Percentiles rank a stretch among this genome's conserved stretches.
These are phyloP conservation scores for Gadopsis bispinosus DNA, from an alignment of 2,797 vertebrate genomes.

Conservation along the genomic window DNA sequence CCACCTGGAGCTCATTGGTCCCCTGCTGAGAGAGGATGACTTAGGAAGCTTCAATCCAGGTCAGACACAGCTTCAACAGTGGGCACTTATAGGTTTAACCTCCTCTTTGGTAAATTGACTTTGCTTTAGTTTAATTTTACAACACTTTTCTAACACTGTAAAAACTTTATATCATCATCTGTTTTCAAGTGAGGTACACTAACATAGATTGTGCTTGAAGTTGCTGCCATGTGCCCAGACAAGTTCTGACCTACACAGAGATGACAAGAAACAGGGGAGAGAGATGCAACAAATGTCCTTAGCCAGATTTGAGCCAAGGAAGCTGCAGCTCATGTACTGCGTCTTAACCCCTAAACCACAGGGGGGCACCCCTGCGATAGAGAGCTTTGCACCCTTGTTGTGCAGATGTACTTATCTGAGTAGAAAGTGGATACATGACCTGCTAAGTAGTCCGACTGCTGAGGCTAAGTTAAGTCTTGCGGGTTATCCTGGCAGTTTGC, in stretches of 20 bases:
- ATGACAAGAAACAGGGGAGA: neutral
- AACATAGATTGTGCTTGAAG: neutral
- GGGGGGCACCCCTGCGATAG: too few relatives aligned
- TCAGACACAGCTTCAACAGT: conserved; percentile 34
- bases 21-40: conserved; percentile 80
- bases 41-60: conserved; percentile 63
- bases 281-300: neutral
- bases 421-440: neutral
- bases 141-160: too few relatives aligned
- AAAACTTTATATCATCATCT: neutral
- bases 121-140: neutral
- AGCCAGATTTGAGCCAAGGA: neutral
- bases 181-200: neutral
- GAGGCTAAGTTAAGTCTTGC: neutral
- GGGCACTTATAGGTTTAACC: neutral
- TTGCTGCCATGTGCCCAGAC: neutral
- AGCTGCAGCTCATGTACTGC: neutral
- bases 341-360: neutral
- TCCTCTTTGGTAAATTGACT: neutral
- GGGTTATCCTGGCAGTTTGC: neutral
- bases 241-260: neutral
- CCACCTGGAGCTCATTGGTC: conserved; percentile 84
- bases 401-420: neutral
- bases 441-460: neutral
- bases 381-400: conserved; percentile 3